Conservation (phyloP, 2,113 vertebrate species). For the Bos javanicus region DNA sequence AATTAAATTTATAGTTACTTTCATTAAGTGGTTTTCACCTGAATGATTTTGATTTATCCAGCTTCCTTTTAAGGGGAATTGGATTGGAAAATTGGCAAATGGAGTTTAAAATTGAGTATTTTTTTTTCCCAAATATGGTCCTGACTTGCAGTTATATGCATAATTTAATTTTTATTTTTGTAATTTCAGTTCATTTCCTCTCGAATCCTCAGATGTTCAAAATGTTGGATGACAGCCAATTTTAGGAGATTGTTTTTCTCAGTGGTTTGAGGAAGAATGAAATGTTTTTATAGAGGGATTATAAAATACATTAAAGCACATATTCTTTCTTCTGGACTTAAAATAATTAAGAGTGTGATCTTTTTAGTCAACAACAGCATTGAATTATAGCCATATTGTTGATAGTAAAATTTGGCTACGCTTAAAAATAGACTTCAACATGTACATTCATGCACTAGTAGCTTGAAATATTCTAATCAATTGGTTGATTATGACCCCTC, state of each 20-base stretch:
- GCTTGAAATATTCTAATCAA: background rate
- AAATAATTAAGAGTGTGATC: background rate
- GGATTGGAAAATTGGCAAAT: background rate
- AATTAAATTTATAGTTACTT: constrained; percentile 16
- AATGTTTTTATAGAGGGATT: background rate
- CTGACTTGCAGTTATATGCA: background rate
- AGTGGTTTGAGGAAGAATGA: background rate
- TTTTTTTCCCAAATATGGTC: background rate
- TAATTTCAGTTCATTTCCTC: background rate
- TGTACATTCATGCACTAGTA: background rate
- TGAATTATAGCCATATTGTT: background rate
- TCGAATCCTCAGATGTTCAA: background rate
- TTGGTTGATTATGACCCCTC: background rate
- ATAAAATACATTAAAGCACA: background rate
- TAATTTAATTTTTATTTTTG: background rate
- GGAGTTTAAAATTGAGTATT: background rate
- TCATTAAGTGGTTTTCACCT: background rate
- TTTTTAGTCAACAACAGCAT: background rate
- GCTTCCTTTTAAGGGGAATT: background rate
- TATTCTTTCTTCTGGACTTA: background rate
- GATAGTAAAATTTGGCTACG: background rate
- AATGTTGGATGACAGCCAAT: background rate
- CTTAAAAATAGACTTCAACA: background rate
- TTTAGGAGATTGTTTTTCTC: constrained; percentile 1
- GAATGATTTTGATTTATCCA: background rate